Conservation (phyloP, 2,888 invertebrate species). For the Chymomyza fuscimana region DNA sequence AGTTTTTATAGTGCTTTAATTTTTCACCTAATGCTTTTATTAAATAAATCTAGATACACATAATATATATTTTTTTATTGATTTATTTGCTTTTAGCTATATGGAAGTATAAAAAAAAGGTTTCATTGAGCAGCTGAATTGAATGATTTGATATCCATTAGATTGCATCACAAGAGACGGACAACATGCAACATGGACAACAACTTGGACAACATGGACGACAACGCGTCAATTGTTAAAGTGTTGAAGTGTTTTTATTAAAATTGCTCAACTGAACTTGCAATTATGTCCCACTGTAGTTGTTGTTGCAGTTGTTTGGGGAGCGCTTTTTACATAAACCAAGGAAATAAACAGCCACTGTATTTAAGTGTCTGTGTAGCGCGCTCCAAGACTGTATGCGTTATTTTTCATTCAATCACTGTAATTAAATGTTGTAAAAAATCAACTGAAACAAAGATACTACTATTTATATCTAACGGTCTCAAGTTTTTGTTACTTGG, state of each 20-base stretch:
- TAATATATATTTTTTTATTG: background rate
- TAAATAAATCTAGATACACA: background rate
- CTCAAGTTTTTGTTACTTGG: slow-evolving; percentile 23
- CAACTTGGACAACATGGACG: slow-evolving; percentile 24
- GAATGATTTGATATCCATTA: background rate
- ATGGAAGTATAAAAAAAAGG: slow-evolving; percentile 17
- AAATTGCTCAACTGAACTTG: slow-evolving; percentile 71
- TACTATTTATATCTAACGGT: slow-evolving; percentile 60
- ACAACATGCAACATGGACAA: slow-evolving; percentile 11
- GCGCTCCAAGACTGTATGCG: background rate
- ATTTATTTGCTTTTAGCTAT: slow-evolving; percentile 20
- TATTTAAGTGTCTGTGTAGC: background rate
- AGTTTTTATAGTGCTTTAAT: background rate
- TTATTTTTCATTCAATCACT: slow-evolving; percentile 52
- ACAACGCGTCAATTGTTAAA: slow-evolving; percentile 62
- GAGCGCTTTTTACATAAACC: slow-evolving; percentile 49
- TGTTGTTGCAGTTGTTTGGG: slow-evolving; percentile 31
- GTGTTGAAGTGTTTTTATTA: slow-evolving; percentile 72
- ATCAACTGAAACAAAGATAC: background rate
- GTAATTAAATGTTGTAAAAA: slow-evolving; percentile 64
- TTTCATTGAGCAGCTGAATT: background rate
- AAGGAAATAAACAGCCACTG: slow-evolving; percentile 46
- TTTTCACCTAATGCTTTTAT: background rate
- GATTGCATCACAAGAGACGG: slow-evolving; percentile 60
- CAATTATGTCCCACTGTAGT: slow-evolving; percentile 55